phyloP scores from a whole-genome alignment of 2,113 vertebrate species.

The Cryptoleucopteryx plumbea region DNA sequence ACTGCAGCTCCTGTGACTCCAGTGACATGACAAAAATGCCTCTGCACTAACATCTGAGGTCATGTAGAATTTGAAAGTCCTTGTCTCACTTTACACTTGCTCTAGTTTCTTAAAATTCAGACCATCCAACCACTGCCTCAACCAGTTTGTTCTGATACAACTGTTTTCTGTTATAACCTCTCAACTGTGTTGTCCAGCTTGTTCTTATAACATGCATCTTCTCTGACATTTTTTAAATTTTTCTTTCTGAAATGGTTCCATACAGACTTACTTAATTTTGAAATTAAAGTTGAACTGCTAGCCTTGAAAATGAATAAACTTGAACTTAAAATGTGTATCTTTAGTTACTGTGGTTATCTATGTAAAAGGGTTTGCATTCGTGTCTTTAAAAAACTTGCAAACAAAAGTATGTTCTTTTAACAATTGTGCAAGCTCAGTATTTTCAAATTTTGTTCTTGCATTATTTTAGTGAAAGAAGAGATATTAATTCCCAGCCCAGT shows the following conservation, averaged over 20 bases:
- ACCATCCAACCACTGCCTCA: background rate
- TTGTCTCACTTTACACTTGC: background rate
- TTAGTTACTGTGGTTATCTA: background rate
- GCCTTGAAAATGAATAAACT: background rate
- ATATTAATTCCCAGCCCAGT: background rate
- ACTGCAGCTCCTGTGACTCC: background rate
- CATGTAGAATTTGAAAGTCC: background rate
- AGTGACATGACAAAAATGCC: background rate
- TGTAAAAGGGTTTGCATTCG: background rate
- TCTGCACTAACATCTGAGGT: background rate
- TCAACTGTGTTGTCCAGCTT: background rate
- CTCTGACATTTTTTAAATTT: background rate
- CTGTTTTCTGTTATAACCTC: background rate
- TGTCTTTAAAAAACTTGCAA: background rate
- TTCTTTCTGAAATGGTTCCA: background rate
- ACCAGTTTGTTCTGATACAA: background rate
- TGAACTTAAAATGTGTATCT: background rate
- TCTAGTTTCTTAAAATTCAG: background rate
- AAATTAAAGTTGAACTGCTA: background rate
- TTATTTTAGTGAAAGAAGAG: background rate
- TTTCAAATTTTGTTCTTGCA: background rate
- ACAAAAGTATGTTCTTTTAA: background rate
- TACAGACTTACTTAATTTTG: background rate
- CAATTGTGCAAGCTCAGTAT: background rate
- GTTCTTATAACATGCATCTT: background rate